Percentiles rank a stretch among this genome's conserved stretches.
Conservation (phyloP, 2,797 vertebrate genomes). For the Molothrus aeneus region DNA sequence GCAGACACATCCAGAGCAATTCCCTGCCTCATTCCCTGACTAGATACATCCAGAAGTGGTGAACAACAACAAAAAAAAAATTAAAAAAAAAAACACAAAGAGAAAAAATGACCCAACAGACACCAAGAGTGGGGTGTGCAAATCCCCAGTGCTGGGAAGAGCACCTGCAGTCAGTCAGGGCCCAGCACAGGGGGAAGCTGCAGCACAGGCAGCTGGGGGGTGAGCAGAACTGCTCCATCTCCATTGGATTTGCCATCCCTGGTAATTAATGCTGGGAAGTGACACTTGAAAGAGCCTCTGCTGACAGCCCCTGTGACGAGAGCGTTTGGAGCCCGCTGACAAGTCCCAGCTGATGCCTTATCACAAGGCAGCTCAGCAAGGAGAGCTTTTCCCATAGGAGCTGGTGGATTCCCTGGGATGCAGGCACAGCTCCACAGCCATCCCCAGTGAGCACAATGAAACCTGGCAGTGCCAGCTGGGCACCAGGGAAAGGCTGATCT, state of each 20-base stretch:
- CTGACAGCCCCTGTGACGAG: conserved; percentile 62
- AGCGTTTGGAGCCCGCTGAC: conserved; percentile 54
- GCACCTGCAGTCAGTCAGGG: conserved; percentile 13
- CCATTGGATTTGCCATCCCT: conserved; percentile 45
- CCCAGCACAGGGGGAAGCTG: background rate
- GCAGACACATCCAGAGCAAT: background rate
- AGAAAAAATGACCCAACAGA: rapidly evolving
- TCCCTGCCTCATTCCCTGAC: background rate
- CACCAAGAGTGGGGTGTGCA: rapidly evolving
- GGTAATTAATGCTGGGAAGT: conserved; percentile 72
- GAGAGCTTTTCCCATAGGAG: background rate
- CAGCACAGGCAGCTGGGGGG: background rate
- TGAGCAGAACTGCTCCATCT: background rate
- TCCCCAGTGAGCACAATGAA: rapidly evolving
- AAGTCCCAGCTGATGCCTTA: conserved; percentile 62
- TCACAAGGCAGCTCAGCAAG: background rate
- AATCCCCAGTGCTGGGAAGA: background rate
- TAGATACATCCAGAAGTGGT: background rate
- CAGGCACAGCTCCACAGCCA: rapidly evolving
- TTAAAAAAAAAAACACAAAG: rapidly evolving
- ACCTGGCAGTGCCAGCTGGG: background rate
- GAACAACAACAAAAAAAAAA: no score
- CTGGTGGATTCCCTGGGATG: background rate
- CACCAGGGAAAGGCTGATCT: background rate
- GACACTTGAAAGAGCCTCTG: conserved; percentile 73